Conservation (phyloP, 2,888 invertebrate genomes). For the Leptogaster cylindrica region DNA sequence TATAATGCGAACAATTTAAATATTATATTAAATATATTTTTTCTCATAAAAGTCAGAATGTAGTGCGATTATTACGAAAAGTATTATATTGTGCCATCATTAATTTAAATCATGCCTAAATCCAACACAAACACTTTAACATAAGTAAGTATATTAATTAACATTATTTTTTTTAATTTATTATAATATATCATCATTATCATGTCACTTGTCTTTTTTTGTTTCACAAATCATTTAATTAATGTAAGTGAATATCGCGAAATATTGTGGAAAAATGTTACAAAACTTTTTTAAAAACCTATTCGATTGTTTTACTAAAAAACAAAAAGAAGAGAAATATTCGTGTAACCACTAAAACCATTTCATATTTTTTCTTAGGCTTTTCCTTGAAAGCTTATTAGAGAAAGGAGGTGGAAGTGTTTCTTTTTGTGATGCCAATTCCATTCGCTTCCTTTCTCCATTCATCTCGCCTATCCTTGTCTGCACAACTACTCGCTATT, state of each 20-base stretch:
- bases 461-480: conserved; percentile 11
- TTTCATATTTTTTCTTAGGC: conserved; percentile 36
- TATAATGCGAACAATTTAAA: neutral
- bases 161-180: too few relatives aligned
- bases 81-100: conserved; percentile 37
- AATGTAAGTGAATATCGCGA: neutral
- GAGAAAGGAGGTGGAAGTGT: conserved; percentile 4
- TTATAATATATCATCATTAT: too few relatives aligned
- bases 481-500: neutral
- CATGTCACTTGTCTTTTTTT: too few relatives aligned
- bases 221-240: neutral
- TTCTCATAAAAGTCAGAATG: neutral
- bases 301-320: too few relatives aligned
- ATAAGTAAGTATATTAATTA: too few relatives aligned
- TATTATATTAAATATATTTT: neutral
- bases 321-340: too few relatives aligned
- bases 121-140: too few relatives aligned
- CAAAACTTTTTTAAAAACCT: neutral
- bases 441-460: conserved; percentile 4
- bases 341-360: conserved; percentile 25
- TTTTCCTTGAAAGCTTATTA: conserved; percentile 36
- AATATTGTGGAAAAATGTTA: neutral
- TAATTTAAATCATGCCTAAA: too few relatives aligned
- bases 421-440: neutral
- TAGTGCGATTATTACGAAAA: neutral